phyloP scores from a whole-genome alignment of 2,113 vertebrate species.

The Microtus ochrogaster region DNA sequence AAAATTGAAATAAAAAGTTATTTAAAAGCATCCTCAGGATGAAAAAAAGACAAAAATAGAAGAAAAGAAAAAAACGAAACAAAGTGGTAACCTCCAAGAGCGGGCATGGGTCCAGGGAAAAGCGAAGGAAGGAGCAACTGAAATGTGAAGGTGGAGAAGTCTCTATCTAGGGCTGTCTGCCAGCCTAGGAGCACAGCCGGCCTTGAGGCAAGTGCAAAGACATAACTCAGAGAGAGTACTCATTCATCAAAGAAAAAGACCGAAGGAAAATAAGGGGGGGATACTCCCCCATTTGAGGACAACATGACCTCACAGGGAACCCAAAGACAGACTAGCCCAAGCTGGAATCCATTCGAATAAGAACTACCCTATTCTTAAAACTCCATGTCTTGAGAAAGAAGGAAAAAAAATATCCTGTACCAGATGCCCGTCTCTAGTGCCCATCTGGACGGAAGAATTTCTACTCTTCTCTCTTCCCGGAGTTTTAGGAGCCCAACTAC shows the following conservation, averaged over 20 bases:
- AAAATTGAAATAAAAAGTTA: background rate
- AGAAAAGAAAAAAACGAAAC: background rate
- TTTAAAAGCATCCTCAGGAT: background rate
- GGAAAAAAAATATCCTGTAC: background rate
- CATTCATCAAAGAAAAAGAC: background rate
- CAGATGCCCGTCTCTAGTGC: background rate
- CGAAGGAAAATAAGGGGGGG: background rate
- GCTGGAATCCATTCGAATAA: background rate
- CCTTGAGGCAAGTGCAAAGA: background rate
- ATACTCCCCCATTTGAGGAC: background rate
- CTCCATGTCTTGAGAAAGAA: background rate
- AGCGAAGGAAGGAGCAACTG: background rate
- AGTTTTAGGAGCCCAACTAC: background rate
- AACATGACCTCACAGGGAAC: background rate
- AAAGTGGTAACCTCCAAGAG: background rate
- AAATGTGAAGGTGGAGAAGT: constrained; percentile 41
- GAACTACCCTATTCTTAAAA: background rate
- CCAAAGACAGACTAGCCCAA: background rate
- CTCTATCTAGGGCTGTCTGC: background rate
- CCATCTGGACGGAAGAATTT: background rate
- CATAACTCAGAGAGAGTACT: background rate
- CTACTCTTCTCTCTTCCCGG: background rate
- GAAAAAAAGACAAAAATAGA: background rate
- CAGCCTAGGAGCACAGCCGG: background rate
- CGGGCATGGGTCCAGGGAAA: background rate